Evolutionary conservation across 1,140 invertebrate genomes (phyloP), one percentile per base, ranked within the genome.

Genomic region (Drosophila ironensis): DNA sequence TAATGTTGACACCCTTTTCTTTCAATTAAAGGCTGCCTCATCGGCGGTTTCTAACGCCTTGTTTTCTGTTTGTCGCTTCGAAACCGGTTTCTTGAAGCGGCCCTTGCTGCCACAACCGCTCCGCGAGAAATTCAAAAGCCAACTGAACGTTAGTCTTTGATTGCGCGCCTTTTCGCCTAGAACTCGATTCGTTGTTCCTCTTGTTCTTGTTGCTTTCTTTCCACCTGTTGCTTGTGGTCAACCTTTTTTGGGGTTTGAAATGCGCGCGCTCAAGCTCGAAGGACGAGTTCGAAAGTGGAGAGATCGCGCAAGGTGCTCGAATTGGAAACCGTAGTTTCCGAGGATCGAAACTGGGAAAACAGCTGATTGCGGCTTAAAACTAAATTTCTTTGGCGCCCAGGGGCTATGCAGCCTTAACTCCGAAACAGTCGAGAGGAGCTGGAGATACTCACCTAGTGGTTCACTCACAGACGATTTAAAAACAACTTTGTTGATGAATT

Each of bases 81-180:
- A 68, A 86, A 84, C 78, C 80, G 80, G 78, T 86, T 82, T 41
- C 44, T n/a, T 27, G n/a, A 54, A 50, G 25, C 52, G 35, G 67
- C 67, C 68, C 54, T 52, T 53, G 17, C 7, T 66, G 50, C 72
- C 80, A 82, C 78, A 78, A 84, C 78, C 78, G 80, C 38, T 86
- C 47, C 51, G 66, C 64, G 66, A 57, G 59, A 86, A 78, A 86
- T 84, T 86, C 80, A 86, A 84, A 86, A 77, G 63, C 67, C 57
- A 86, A 86, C 73, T 82, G 57, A 68, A 56, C 68, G 69, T 70
- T 67, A 41, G 59, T n/a, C 46, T 61, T 63, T 70, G 42, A 68
- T 64, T 52, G 72, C 72, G 77, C 77, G 68, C 72, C 47, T 59
- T 69, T 80, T 44, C 38, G 60, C 38, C 42, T 54, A 86, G 78